These are phyloP conservation scores for Drosophila kurseongensis DNA, from an alignment of 1,140 invertebrate species.

Conservation along the genomic window DNA sequence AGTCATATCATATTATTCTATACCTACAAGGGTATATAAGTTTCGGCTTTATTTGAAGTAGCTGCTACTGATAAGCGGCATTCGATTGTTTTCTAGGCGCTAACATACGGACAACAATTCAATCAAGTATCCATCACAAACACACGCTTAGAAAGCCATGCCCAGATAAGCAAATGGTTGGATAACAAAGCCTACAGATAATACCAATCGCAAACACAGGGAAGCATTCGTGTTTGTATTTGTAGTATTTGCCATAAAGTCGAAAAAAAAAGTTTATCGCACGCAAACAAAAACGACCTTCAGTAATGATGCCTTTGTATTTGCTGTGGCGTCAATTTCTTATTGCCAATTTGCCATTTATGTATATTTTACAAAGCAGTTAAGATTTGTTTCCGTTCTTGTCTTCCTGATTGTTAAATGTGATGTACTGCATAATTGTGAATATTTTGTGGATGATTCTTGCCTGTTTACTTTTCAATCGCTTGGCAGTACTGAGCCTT, in stretches of 20 bases:
- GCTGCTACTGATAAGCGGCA: conserved; percentile 47
- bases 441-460: conserved; percentile 17
- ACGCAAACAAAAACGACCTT: conserved; percentile 76
- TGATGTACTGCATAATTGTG: not conserved
- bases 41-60: not conserved
- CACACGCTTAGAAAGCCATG: conserved; percentile 8
- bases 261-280: conserved; percentile 54
- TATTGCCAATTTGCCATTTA: conserved; percentile 41
- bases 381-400: conserved; percentile 15
- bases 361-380: conserved; percentile 30
- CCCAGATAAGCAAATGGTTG: conserved; percentile 66
- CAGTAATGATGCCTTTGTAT: conserved; percentile 52
- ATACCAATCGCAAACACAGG: conserved; percentile 34
- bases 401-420: conserved; percentile 10
- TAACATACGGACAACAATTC: conserved; percentile 61
- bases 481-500: conserved; percentile 5
- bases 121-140: conserved; percentile 62
- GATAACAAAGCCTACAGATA: conserved; percentile 59
- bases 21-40: not conserved
- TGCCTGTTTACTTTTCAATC: conserved; percentile 21
- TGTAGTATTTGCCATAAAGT: conserved; percentile 61
- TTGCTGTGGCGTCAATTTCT: conserved; percentile 46
- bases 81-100: conserved; percentile 35
- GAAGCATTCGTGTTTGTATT: conserved; percentile 24
- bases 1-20: too few relatives aligned